These are phyloP conservation scores for Pseudorhiza aurosa DNA, from an alignment of 30 jellyfish, hydroid and myxozoan genomes.

Conservation along the genomic window DNA sequence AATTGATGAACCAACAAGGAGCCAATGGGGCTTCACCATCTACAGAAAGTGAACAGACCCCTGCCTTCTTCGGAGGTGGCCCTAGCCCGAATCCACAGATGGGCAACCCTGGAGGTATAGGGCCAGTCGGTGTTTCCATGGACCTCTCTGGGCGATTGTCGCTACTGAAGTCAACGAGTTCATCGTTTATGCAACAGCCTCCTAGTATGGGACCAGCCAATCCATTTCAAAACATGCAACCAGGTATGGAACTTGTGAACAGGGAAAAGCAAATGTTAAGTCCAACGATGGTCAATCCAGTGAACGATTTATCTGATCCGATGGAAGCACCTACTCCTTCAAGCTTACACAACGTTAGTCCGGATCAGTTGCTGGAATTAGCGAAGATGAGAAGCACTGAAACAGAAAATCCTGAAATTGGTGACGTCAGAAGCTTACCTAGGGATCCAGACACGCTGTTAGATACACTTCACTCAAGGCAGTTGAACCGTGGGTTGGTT, in stretches of 20 bases:
- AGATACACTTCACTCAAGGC: conserved; percentile 79
- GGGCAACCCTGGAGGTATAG: conserved; percentile 19
- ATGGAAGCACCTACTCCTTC: conserved; percentile 45
- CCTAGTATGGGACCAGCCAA: conserved; percentile 51
- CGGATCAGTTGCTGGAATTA: conserved; percentile 86
- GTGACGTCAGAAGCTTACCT: conserved; percentile 21
- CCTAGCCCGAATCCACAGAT: conserved; percentile 34
- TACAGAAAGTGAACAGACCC: neutral
- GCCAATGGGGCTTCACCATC: neutral
- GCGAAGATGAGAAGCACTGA: conserved; percentile 79
- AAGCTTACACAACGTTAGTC: conserved; percentile 37
- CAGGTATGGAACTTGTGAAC: conserved; percentile 62
- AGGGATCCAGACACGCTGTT: conserved; percentile 83
- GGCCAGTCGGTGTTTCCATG: conserved; percentile 40
- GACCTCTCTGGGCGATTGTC: conserved; percentile 53
- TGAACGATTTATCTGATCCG: conserved; percentile 96
- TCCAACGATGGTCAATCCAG: conserved; percentile 64
- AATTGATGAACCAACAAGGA: neutral
- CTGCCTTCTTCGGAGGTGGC: conserved; percentile 38
- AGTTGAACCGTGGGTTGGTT: conserved; percentile 61
- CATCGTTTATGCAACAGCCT: conserved; percentile 51
- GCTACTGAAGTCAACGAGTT: conserved; percentile 23
- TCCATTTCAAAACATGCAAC: conserved; percentile 61
- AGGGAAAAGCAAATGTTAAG: conserved; percentile 52
- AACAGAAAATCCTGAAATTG: conserved; percentile 59